phyloP scores from a whole-genome alignment of 2,888 invertebrate species.

The Theretra japonica region DNA sequence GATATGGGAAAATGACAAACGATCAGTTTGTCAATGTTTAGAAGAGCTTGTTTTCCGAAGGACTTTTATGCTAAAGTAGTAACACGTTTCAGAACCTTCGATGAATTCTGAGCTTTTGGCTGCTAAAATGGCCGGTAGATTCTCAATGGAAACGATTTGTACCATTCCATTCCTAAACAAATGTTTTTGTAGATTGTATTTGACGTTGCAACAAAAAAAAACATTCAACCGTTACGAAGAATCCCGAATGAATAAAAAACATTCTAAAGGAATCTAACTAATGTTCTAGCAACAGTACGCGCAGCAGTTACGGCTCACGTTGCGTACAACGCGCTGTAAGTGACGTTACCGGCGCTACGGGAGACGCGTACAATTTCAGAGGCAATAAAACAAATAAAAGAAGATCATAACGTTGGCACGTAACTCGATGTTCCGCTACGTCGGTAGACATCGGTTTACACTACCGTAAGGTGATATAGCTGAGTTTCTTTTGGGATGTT shows the following conservation, averaged over 20 bases:
- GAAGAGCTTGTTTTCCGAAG: too few species aligned
- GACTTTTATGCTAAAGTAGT: too few species aligned
- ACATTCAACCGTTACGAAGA: too few species aligned
- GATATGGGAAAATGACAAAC: too few species aligned
- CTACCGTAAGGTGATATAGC: constrained; percentile 56
- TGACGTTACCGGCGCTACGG: not conserved
- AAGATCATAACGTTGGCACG: constrained; percentile 68
- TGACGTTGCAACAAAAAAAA: too few species aligned
- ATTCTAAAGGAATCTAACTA: not conserved
- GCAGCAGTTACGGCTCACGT: not conserved
- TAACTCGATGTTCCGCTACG: constrained; percentile 79
- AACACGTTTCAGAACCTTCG: too few species aligned
- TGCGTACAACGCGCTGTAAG: not conserved
- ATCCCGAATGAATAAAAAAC: not conserved
- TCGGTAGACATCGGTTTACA: constrained; percentile 63
- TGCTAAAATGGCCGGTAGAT: too few species aligned
- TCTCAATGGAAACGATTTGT: too few species aligned
- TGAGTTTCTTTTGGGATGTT: constrained; percentile 52
- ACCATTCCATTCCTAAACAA: too few species aligned
- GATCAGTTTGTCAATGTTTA: too few species aligned
- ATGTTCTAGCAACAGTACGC: not conserved
- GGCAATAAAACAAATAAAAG: constrained; percentile 76
- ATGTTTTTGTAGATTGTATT: too few species aligned
- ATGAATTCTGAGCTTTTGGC: too few species aligned
- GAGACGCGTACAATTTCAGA: constrained; percentile 64